These are phyloP conservation scores for Setipinna tenuifilis DNA, from an alignment of 2,797 vertebrate genomes.

Conservation along the genomic window DNA sequence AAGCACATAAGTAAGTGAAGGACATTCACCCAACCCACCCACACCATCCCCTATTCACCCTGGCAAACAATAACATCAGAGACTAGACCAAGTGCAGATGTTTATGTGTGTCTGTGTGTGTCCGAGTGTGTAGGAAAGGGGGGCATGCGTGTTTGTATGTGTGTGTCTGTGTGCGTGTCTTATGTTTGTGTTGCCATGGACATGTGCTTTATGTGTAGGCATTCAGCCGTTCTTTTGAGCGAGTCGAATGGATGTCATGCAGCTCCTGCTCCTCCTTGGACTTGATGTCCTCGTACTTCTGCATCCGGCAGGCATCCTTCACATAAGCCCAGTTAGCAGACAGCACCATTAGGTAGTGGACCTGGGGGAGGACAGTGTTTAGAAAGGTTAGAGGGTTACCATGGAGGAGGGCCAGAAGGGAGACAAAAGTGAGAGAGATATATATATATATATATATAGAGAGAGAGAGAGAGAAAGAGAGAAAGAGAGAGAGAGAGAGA, in stretches of 20 bases:
- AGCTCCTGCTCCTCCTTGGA: constrained; percentile 92
- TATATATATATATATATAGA: background rate
- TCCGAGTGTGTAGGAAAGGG: constrained; percentile 53
- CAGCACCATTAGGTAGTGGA: constrained; percentile 90
- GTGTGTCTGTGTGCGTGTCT: constrained; percentile 34
- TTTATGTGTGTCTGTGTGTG: constrained; percentile 29
- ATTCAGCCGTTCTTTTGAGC: constrained; percentile 90
- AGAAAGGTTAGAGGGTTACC: constrained; percentile 21
- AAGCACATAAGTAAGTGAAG: constrained; percentile 52
- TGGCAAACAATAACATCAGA: constrained; percentile 22
- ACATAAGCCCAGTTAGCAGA: constrained; percentile 91
- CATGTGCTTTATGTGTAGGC: constrained; percentile 84
- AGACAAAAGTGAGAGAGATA: constrained; percentile 5
- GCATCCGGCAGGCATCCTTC: constrained; percentile 90
- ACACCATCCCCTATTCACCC: constrained; percentile 25
- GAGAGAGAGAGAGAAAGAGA: background rate
- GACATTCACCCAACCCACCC: constrained; percentile 65
- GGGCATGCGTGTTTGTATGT: constrained; percentile 52
- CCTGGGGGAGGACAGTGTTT: constrained; percentile 67
- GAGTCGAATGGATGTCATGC: constrained; percentile 89
- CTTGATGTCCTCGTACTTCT: constrained; percentile 91
- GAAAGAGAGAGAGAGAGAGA: background rate
- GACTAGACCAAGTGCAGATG: constrained; percentile 31
- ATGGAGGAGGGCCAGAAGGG: background rate
- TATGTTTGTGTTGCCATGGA: background rate